phyloP scores from a whole-genome alignment of 2,888 invertebrate species.

The Spodoptera picta region DNA sequence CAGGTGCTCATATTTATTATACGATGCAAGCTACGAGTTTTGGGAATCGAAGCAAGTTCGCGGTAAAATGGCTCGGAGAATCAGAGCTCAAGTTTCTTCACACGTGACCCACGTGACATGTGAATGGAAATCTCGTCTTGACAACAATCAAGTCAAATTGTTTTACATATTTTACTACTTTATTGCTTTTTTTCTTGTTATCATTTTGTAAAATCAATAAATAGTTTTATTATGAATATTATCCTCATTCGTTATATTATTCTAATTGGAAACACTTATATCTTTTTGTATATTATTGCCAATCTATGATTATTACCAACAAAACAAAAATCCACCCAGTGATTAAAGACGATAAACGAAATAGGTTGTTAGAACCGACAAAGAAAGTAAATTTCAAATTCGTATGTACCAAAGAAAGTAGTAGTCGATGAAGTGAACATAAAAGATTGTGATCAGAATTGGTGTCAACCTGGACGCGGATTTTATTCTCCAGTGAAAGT shows the following conservation, averaged over 20 bases:
- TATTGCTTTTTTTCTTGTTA: not conserved
- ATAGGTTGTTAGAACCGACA: not conserved
- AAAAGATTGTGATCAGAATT: slow-evolving; percentile 56
- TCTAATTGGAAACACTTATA: not conserved
- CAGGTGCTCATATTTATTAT: slow-evolving; percentile 25
- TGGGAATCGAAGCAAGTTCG: slow-evolving; percentile 17
- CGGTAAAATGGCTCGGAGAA: slow-evolving; percentile 2
- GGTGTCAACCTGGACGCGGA: slow-evolving; percentile 62
- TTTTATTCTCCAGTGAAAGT: slow-evolving; percentile 62
- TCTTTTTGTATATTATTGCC: no score
- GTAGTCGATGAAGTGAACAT: slow-evolving; percentile 37
- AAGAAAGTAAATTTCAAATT: slow-evolving; percentile 22
- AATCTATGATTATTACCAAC: no score
- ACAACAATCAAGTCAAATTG: not conserved
- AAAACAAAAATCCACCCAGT: no score
- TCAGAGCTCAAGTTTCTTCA: not conserved
- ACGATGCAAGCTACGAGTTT: slow-evolving; percentile 7
- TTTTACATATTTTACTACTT: not conserved
- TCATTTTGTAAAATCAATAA: not conserved
- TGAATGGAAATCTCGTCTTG: not conserved
- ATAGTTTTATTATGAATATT: not conserved
- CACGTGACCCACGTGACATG: not conserved
- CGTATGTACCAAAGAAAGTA: slow-evolving; percentile 29
- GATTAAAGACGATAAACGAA: not conserved
- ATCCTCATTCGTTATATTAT: not conserved